Conservation (phyloP, 2,797 vertebrate species). For the Erpetoichthys calabaricus region DNA sequence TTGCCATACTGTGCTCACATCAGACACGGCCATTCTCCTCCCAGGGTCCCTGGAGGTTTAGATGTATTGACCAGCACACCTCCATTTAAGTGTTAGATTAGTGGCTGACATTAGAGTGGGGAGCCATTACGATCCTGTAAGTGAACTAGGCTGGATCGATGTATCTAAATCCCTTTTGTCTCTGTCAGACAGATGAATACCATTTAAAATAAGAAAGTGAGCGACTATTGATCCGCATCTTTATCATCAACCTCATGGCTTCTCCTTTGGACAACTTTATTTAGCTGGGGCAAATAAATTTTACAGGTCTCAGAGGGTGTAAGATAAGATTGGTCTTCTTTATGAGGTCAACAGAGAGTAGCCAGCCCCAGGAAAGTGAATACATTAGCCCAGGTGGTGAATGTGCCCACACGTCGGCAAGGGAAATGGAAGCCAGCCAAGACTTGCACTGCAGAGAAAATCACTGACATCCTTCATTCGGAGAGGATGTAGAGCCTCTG, state of each 20-base stretch:
- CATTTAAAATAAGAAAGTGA: constrained; percentile 10
- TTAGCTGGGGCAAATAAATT: constrained; percentile 2
- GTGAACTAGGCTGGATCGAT: constrained; percentile 21
- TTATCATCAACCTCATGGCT: constrained; percentile 11
- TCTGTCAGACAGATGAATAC: constrained; percentile 21
- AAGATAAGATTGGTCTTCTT: constrained; percentile 1
- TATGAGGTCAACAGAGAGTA: not conserved
- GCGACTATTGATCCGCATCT: constrained; percentile 13
- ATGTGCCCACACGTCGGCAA: too few relatives aligned
- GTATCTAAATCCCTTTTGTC: constrained; percentile 26
- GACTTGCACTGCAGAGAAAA: too few relatives aligned
- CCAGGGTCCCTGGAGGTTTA: not conserved
- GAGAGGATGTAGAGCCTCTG: too few relatives aligned
- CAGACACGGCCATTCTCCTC: constrained; percentile 14
- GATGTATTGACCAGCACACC: constrained; percentile 7
- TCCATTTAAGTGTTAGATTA: constrained; percentile 18
- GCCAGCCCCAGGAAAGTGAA: not conserved
- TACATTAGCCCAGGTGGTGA: too few relatives aligned
- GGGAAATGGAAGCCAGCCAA: too few relatives aligned
- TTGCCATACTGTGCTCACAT: constrained; percentile 12
- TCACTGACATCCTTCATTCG: too few relatives aligned
- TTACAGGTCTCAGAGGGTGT: not conserved
- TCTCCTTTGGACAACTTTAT: constrained; percentile 8
- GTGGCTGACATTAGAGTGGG: constrained; percentile 16
- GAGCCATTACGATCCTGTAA: constrained; percentile 7